Base-by-base conservation (phyloP, 2,888 invertebrate species). In the Pachliopta kotzebuea region DNA sequence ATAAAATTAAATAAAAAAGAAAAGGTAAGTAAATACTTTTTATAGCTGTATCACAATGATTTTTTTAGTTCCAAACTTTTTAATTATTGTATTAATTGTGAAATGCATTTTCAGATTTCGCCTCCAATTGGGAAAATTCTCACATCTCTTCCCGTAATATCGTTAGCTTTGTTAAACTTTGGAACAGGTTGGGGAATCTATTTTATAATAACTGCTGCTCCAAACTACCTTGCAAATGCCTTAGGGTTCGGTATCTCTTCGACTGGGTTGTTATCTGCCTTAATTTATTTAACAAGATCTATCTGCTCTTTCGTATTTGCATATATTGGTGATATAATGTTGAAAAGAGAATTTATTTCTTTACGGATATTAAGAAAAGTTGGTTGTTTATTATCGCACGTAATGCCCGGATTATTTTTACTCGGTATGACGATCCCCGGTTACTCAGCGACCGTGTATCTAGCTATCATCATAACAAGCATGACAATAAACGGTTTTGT, bases 111-210 rank as follows among this genome's bases (percentile, higher is more conserved):
- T 18, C 78, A 94, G 86, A 76, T 85, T 65, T 82, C 92, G 60
- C 93, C 93, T 0, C 95, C 95, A 1, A 86, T 94, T 63, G 79
- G 77, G 62, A 76, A 84, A 31, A 92, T 95, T 24, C 67, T 93
- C 7, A 74, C 86, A 0, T 94, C 94, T 0, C 56, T 93, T 61
- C 94, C 94, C 2, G 94, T 94, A 76, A 90, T 93, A 88, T 90
- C 93, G 0, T 75, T 94, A 14, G 70, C 89, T 3, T 64, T 93
- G 2, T 79, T 93, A 29, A 94, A 94, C 72, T 94, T 94, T 69
- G 95, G 95, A 24, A 94, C 93, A 73, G 82, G 94, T 64, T 95
- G 94, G 92, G 93, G 94, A 0, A 75, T 95, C 18, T 94, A 93
- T 79, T 94, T 95, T 77, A 84, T 94, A 26, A 88, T 94, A 71